Percentiles rank a stretch among this genome's conserved stretches.
These are phyloP conservation scores for Hylaeus anthracinus DNA, from an alignment of 1,140 invertebrate species.

Conservation along the genomic window DNA sequence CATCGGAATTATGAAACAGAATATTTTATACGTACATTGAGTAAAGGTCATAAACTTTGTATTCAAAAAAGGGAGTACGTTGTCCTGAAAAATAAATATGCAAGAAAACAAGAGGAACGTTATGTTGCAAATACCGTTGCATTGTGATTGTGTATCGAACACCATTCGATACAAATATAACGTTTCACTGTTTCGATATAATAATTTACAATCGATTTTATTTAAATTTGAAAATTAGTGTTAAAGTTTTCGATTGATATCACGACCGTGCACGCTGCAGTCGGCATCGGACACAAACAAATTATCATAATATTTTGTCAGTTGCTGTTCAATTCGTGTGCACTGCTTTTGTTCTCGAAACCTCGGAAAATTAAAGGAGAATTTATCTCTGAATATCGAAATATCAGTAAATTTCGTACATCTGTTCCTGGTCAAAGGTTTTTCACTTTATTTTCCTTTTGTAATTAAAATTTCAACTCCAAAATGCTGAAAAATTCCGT, in stretches of 20 bases:
- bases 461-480: constrained; percentile 1
- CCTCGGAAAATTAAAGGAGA: neutral
- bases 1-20: no score
- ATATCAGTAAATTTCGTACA: neutral
- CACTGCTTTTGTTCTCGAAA: neutral
- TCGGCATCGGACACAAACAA: neutral
- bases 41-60: no score
- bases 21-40: no score
- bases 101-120: neutral
- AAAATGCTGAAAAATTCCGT: neutral
- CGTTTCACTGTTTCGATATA: neutral
- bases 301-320: neutral
- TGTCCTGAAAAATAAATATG: neutral
- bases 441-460: neutral
- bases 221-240: neutral
- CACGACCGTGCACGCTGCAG: no score
- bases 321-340: neutral
- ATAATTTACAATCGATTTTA: neutral
- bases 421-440: neutral
- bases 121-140: neutral
- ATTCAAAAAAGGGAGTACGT: no score
- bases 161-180: no score
- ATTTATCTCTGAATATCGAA: neutral
- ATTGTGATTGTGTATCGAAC: neutral
- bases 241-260: neutral